Percentiles rank a stretch among this genome's conserved stretches.
Evolutionary conservation across 1,140 invertebrate genomes (phyloP).

Genomic region (Cardiocondyla obscurior): DNA sequence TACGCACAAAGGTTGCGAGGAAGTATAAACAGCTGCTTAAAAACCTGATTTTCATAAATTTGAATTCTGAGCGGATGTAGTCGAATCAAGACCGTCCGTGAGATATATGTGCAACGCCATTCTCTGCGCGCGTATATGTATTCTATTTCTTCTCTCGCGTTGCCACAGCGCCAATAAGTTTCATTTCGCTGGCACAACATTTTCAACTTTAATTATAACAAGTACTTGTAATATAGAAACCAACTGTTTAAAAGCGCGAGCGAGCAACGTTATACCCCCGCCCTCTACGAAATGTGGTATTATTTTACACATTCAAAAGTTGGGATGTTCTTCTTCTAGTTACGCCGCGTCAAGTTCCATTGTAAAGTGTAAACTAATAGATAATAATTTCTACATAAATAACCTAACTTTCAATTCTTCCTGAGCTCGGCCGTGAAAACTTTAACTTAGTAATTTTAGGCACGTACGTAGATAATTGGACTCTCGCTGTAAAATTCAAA

Average conservation of each 20-base stretch:
- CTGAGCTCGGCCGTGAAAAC: no score
- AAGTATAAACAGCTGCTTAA: not conserved
- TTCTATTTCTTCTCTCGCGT: not conserved
- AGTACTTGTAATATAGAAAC: not conserved
- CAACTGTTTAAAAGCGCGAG: not conserved
- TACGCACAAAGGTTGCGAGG: not conserved
- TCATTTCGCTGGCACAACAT: not conserved
- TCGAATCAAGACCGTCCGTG: slow-evolving; percentile 1
- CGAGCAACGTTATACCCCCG: not conserved
- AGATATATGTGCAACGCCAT: not conserved
- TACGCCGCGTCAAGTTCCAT: not conserved
- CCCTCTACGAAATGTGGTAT: not conserved
- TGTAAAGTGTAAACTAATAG: not conserved
- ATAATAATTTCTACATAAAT: not conserved
- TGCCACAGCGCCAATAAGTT: not conserved
- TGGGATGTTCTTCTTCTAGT: not conserved
- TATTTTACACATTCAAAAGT: slow-evolving; percentile 34
- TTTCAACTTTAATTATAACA: slow-evolving; percentile 15
- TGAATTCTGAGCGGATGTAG: not conserved
- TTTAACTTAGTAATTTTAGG: slow-evolving; percentile 8
- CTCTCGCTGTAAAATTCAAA: not conserved
- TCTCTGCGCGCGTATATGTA: not conserved
- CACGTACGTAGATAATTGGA: not conserved
- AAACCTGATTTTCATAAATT: slow-evolving; percentile 29
- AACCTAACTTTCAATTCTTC: not conserved